phyloP scores from a whole-genome alignment of 2,888 invertebrate species.

The Caradrina kadenii region DNA sequence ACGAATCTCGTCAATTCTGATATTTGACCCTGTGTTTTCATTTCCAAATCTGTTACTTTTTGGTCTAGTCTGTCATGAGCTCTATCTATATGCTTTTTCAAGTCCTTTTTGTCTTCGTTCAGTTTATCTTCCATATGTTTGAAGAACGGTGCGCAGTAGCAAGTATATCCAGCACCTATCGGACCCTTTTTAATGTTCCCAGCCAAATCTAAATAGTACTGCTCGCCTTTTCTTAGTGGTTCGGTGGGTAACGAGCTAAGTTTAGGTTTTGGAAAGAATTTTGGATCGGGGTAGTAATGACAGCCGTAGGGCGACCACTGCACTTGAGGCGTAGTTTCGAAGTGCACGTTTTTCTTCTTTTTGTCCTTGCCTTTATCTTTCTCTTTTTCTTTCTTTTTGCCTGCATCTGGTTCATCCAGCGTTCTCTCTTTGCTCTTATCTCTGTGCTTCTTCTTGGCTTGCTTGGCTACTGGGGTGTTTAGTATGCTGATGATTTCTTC shows the following conservation, averaged over 20 bases:
- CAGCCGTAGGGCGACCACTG: conserved; percentile 98
- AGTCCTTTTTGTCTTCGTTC: conserved; percentile 94
- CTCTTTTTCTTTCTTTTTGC: conserved; percentile 84
- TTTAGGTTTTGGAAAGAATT: conserved; percentile 96
- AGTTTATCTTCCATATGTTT: conserved; percentile 96
- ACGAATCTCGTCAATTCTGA: conserved; percentile 93
- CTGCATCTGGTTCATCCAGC: conserved; percentile 88
- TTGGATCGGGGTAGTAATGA: conserved; percentile 96
- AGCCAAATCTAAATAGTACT: conserved; percentile 98
- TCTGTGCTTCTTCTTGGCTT: conserved; percentile 82
- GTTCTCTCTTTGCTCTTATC: conserved; percentile 90
- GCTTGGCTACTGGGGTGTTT: conserved; percentile 89
- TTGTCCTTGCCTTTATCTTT: conserved; percentile 82
- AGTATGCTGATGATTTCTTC: conserved; percentile 96
- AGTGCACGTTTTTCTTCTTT: conserved; percentile 90
- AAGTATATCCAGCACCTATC: conserved; percentile 97
- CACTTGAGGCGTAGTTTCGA: conserved; percentile 87
- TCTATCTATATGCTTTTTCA: conserved; percentile 94
- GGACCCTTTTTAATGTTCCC: conserved; percentile 99
- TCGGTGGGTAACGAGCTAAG: conserved; percentile 96
- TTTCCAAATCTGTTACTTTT: conserved; percentile 95
- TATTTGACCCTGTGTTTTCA: conserved; percentile 93
- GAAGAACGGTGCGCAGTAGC: conserved; percentile 98
- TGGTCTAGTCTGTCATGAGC: conserved; percentile 95
- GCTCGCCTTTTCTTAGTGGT: conserved; percentile 96